Evolutionary conservation across 1,140 invertebrate genomes (phyloP).

Genomic region (Coptotermes formosanus): DNA sequence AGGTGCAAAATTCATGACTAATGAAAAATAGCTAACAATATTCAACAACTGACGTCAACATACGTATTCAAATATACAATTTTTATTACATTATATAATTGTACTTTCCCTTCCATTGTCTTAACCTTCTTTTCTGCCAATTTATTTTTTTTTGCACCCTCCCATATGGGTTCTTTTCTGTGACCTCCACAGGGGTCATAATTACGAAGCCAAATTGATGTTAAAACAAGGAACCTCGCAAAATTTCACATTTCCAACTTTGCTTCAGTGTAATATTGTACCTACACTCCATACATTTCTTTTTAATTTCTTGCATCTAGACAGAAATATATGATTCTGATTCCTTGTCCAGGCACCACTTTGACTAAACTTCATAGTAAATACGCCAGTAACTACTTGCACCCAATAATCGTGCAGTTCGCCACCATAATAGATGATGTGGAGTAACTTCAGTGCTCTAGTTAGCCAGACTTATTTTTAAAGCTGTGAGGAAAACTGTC

Average conservation of each 20-base stretch:
- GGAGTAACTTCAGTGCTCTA: neutral
- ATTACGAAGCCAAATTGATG: slow-evolving; percentile 4
- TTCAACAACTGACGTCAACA: slow-evolving; percentile 12
- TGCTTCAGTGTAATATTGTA: neutral
- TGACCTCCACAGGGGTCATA: slow-evolving; percentile 13
- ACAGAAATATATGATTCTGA: neutral
- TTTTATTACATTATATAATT: slow-evolving; percentile 6
- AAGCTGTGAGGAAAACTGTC: slow-evolving; percentile 7
- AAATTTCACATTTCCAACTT: neutral
- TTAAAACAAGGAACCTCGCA: slow-evolving; percentile 4
- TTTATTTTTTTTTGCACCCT: neutral
- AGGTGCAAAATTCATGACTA: neutral
- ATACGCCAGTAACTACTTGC: neutral
- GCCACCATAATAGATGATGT: neutral
- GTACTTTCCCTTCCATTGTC: neutral
- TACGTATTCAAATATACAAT: neutral
- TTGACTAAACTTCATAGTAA: neutral
- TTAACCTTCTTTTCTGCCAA: neutral
- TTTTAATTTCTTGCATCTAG: neutral
- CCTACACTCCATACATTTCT: neutral
- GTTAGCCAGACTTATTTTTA: neutral
- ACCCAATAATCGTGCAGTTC: neutral
- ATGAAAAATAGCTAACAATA: slow-evolving; percentile 14
- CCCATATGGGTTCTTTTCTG: neutral
- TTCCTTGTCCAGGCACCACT: slow-evolving; percentile 8